Base-by-base conservation (phyloP, 2,113 vertebrate genomes). In the Hipposideros armiger region DNA sequence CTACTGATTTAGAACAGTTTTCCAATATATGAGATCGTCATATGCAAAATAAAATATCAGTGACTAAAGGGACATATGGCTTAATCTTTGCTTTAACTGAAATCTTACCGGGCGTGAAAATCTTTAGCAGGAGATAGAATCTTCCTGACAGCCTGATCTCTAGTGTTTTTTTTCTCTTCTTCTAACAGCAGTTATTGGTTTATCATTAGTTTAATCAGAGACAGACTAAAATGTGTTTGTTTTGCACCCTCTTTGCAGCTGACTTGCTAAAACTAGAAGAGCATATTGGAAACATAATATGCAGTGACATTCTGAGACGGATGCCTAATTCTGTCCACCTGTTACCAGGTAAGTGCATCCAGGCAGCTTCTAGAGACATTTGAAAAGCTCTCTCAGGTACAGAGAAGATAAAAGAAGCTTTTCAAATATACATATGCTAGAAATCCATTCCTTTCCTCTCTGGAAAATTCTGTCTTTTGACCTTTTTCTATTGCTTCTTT, bases 41-140 rank as follows among this genome's bases (percentile, higher is more conserved):
- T 96, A 97, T 95, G 89, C 93, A 98, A 97, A 97, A 97, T 86
- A 90, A 93, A 97, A 90, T 96, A 97, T 90, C 96, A 96, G 22
- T 91, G 96, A 97, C 93, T 97, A 94, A 97, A 64, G 72, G 40
- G 92, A 96, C 97, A 98, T 98, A 97, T 97, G 97, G 96, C 93
- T 96, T 96, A 94, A 97, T 97, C 95, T 97, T 84, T 91, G 72
- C 74, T 97, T 97, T 96, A 94, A 96, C 76, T 93, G 84, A 91
- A 95, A 96, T 87, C 91, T 95, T 96, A 96, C 94, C 74, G 30
- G 87, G 96, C 24, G 7, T 93, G 89, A 96, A 95, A 95, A 97
- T 95, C 93, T 91, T 96, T 94, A 95, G 74, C 74, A 77, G 10
- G 52, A 94, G 93, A 93, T 40, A 93, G 89, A 97, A 97, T 92